Evolutionary conservation across 2,797 vertebrate species (phyloP), one percentile per base, ranked within the genome.

Genomic region (Sebastolobus altivelis): DNA sequence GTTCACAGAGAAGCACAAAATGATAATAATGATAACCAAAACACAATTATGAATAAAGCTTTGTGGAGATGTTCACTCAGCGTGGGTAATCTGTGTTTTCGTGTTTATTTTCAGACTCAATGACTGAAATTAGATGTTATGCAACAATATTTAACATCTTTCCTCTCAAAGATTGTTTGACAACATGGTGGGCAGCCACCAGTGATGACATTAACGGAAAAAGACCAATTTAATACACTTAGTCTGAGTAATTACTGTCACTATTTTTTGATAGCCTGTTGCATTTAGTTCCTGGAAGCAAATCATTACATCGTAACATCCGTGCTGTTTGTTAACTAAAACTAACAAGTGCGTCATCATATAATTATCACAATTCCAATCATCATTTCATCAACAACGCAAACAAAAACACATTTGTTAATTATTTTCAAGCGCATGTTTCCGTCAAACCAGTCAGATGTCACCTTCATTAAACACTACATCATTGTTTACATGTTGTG

Each of bases 401-500:
- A 25, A 61, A 71, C 40, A 80, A 22, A 79, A 60, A 74, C 16
- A 27, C 14, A 38, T 22, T 61, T 52, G 16, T 72, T 18, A 1
- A 22, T 52, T 66, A 31, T 46, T 76, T 27, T 40, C 33, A 25
- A 7, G 46, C 6, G 12, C 33, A 37, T 37, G 71, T 12, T 58
- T 70, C 35, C 29, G 18, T 29, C 40, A 54, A 78, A 31, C 46
- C 46, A 63, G 12, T 43, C 31, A 33, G 37, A 77, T 54, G 58
- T 82, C 86, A 74, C 58, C 61, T 83, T 78, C 63, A 76, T 86
- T 83, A 74, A 87, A 90, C 70, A 78, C 67, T 77, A 66, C 72
- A 73, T 87, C 85, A 80, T 68, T 88, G 88, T 92, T 92, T 85
- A 91, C 67, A 82, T 85, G 79, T 83, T 82, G 77, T 74, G 54